Evolutionary conservation across 2,797 vertebrate species (phyloP).

Genomic region (Sarcophilus harrisii): DNA sequence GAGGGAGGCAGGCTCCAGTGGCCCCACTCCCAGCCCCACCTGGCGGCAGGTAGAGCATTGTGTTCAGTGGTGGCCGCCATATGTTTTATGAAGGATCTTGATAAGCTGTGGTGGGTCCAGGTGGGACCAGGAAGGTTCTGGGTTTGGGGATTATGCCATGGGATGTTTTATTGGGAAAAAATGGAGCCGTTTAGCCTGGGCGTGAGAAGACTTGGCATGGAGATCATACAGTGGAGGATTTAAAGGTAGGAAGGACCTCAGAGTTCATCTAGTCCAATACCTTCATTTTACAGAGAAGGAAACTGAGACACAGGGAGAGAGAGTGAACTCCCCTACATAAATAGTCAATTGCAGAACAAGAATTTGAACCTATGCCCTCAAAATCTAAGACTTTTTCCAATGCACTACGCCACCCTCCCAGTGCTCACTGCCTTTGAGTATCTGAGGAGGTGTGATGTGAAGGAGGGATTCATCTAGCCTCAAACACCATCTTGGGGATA

Average conservation of each 20-base stretch:
- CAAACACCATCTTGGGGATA: neutral
- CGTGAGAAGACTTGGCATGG: neutral
- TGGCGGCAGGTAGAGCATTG: neutral
- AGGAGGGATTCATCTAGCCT: neutral
- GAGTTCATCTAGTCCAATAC: neutral
- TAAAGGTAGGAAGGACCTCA: neutral
- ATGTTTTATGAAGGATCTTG: neutral
- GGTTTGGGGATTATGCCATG: neutral
- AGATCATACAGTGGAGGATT: neutral
- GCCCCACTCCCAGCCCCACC: neutral
- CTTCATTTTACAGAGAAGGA: neutral
- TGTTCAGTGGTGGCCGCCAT: neutral
- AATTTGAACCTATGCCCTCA: neutral
- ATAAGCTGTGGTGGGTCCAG: neutral
- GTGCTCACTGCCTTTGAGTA: neutral
- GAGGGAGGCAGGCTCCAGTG: neutral
- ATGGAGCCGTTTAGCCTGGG: neutral
- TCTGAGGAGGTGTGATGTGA: neutral
- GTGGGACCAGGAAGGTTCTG: neutral
- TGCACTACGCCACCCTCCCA: neutral
- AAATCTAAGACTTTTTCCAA: neutral
- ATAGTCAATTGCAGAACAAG: neutral
- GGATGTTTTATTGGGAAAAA: neutral
- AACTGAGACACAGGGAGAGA: neutral
- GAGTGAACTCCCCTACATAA: too few relatives aligned